Evolutionary conservation across 2,888 invertebrate genomes (phyloP).

Genomic region (Heliconius ethilla): DNA sequence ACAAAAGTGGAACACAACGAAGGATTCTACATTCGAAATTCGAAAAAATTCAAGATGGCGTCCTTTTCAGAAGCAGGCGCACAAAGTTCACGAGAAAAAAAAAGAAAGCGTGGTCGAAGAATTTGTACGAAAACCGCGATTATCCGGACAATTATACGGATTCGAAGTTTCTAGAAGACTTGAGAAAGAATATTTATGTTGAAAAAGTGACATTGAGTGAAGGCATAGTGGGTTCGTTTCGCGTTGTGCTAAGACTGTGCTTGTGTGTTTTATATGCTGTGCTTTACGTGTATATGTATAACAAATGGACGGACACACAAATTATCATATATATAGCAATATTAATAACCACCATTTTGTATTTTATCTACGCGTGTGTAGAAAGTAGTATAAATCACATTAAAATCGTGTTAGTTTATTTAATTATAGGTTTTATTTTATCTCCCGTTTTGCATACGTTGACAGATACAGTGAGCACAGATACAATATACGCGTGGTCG

Average conservation of each 20-base stretch:
- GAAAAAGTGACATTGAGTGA: constrained; percentile 86
- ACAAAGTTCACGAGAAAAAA: constrained; percentile 58
- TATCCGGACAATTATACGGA: constrained; percentile 97
- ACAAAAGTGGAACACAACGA: not conserved
- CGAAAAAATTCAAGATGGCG: constrained; percentile 29
- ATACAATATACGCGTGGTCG: constrained; percentile 97
- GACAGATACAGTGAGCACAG: constrained; percentile 98
- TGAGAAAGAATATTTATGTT: constrained; percentile 91
- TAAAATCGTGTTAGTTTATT: constrained; percentile 90
- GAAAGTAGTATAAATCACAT: constrained; percentile 82
- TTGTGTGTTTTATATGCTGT: constrained; percentile 87
- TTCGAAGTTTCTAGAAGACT: constrained; percentile 90
- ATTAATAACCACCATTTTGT: constrained; percentile 82
- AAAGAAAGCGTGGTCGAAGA: constrained; percentile 89
- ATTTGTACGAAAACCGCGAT: constrained; percentile 92
- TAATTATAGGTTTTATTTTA: constrained; percentile 92
- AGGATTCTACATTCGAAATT: not conserved
- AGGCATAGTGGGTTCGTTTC: constrained; percentile 88
- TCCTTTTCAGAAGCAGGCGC: constrained; percentile 70
- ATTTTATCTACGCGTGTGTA: constrained; percentile 80
- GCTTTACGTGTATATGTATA: constrained; percentile 87
- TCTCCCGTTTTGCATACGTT: constrained; percentile 96
- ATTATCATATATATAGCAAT: constrained; percentile 83
- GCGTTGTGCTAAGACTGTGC: constrained; percentile 90
- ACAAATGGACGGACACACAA: constrained; percentile 84